These are phyloP conservation scores for Calosoma granatense DNA, from an alignment of 1,140 invertebrate genomes.

Conservation along the genomic window DNA sequence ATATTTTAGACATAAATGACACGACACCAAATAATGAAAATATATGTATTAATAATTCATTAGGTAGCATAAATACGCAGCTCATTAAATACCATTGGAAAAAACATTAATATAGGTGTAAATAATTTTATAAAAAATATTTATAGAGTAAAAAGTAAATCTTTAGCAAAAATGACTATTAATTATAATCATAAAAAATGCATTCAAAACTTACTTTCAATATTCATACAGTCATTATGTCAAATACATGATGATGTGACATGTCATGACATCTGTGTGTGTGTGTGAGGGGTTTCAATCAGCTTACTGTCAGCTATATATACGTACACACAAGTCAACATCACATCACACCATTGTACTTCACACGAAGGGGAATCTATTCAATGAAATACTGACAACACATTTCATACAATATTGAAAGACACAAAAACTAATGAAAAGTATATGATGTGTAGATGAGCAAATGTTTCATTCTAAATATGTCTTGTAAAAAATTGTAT, in stretches of 20 bases:
- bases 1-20: neutral
- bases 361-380: too few species aligned
- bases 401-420: constrained; percentile 3
- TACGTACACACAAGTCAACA: too few species aligned
- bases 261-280: too few species aligned
- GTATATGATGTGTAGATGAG: neutral
- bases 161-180: constrained; percentile 1
- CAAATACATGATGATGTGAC: too few species aligned
- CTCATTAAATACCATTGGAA: constrained; percentile 2
- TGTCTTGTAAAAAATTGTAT: neutral
- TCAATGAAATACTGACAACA: constrained; percentile 4
- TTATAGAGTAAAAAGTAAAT: neutral
- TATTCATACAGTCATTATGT: too few species aligned
- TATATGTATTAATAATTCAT: neutral
- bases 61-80: neutral
- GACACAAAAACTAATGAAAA: neutral
- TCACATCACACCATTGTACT: too few species aligned
- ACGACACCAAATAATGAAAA: constrained; percentile 8
- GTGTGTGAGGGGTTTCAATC: too few species aligned
- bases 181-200: neutral
- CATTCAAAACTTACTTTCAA: too few species aligned
- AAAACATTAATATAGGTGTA: neutral
- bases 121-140: neutral
- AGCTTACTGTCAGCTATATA: too few species aligned
- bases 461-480: neutral